These are phyloP conservation scores for Drosophila cardini DNA, from an alignment of 1,140 invertebrate genomes.

Conservation along the genomic window DNA sequence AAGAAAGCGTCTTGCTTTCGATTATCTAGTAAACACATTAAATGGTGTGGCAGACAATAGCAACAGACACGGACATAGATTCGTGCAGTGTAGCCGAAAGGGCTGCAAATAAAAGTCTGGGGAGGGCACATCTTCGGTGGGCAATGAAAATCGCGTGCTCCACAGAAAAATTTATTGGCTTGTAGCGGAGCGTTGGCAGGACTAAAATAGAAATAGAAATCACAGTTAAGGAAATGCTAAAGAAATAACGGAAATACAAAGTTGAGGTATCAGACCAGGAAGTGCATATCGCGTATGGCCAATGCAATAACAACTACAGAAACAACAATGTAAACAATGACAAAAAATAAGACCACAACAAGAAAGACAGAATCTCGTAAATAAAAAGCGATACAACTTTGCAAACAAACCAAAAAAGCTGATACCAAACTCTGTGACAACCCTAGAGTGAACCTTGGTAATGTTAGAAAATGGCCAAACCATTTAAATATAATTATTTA, in stretches of 20 bases:
- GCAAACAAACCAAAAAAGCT: constrained; percentile 59
- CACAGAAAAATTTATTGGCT: constrained; percentile 77
- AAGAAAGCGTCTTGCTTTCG: constrained; percentile 67
- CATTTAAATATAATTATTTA: not conserved
- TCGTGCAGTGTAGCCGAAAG: not conserved
- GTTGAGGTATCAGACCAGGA: constrained; percentile 80
- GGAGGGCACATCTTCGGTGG: constrained; percentile 1
- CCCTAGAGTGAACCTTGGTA: constrained; percentile 51
- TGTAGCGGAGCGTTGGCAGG: constrained; percentile 62
- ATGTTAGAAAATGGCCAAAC: not conserved
- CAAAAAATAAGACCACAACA: constrained; percentile 26
- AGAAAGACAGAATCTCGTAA: constrained; percentile 61
- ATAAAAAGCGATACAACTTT: constrained; percentile 79
- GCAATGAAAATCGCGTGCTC: constrained; percentile 59
- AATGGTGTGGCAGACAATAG: constrained; percentile 77
- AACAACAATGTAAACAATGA: constrained; percentile 6
- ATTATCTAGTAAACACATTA: constrained; percentile 82
- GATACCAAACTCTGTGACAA: constrained; percentile 67
- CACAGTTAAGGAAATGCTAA: constrained; percentile 55
- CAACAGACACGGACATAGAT: constrained; percentile 24
- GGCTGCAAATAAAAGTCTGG: not conserved
- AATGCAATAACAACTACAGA: constrained; percentile 46
- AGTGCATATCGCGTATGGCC: constrained; percentile 75
- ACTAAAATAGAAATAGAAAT: constrained; percentile 70
- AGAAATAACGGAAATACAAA: constrained; percentile 79